Evolutionary conservation across 1,140 invertebrate genomes (phyloP).

Genomic region (Macrotrachela quadricornifera): DNA sequence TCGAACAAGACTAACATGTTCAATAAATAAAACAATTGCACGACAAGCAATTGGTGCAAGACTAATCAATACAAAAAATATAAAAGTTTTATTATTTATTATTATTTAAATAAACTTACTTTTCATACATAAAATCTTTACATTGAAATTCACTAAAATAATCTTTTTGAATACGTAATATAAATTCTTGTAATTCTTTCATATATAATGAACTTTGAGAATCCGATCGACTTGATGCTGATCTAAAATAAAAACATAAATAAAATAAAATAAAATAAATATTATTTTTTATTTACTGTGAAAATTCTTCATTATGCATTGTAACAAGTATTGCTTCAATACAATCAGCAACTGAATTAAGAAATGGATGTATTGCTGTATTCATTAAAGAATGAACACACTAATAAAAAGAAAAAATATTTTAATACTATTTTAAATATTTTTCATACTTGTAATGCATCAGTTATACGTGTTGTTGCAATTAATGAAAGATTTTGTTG

Average conservation of each 20-base stretch:
- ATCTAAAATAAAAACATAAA: neutral
- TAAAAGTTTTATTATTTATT: neutral
- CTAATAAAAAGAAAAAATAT: conserved; percentile 7
- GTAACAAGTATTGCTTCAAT: conserved; percentile 70
- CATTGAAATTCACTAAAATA: conserved; percentile 53
- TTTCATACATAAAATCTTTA: conserved; percentile 41
- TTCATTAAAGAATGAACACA: conserved; percentile 25
- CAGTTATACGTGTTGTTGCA: neutral
- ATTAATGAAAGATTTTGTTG: neutral
- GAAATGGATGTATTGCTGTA: conserved; percentile 46
- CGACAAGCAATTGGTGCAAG: conserved; percentile 44
- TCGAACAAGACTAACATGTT: conserved; percentile 58
- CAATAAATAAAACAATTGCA: conserved; percentile 62
- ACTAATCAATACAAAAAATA: conserved; percentile 18
- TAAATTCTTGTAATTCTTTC: conserved; percentile 69
- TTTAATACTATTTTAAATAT: neutral
- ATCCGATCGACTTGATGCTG: conserved; percentile 10
- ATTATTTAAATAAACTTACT: conserved; percentile 27
- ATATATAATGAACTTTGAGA: conserved; percentile 57
- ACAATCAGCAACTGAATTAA: conserved; percentile 56
- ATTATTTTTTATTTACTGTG: conserved; percentile 32
- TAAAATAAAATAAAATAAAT: conserved; percentile 9
- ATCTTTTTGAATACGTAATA: conserved; percentile 47
- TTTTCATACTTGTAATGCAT: neutral
- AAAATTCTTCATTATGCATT: conserved; percentile 68